Evolutionary conservation across 2,113 vertebrate species (phyloP), one percentile per base, ranked within the genome.

Genomic region (Prunella himalayana): DNA sequence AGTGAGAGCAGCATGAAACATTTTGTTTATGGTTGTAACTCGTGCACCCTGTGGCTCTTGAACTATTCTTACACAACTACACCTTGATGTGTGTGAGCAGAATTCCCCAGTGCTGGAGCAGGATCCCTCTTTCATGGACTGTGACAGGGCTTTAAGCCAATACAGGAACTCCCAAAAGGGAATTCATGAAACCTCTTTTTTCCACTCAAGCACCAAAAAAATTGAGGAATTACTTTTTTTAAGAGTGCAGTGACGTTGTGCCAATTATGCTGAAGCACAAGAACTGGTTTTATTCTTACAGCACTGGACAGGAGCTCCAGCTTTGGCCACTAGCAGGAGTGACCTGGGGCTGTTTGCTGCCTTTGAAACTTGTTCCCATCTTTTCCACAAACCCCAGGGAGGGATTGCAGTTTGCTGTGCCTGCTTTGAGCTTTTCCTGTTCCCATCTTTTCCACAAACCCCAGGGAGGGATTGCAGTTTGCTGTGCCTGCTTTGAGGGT

Each of bases 241-340:
- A 37, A 12, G 39, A 24, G 15, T 1, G 8, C 17, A 5, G n/a
- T 42, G 61, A 41, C 53, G 10, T 28, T 7, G 65, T 25, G 18
- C 14, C 12, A 3, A 14, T 39, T 42, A 0, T 0, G 5, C 54
- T 14, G 23, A 19, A 25, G 35, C 5, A 0, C 2, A 19, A 35
- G 20, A 30, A 20, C 2, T 10, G 9, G 6, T 41, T 87, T 65
- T 28, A 54, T 44, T 59, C 45, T 54, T 12, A 1, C 50, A 19
- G 45, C 16, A 3, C 11, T 1, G 6, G 71, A 4, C 51, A 14
- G 39, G 25, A 88, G 57, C 78, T 66, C 23, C 53, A 7, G 47
- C 64, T 70, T 5, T 44, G 69, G 23, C 75, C 3, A 1, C 6
- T 4, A 13, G 33, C 64, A 30, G 0, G 0, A 3, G 25, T 33